Percentiles rank a stretch among this genome's conserved stretches.
Evolutionary conservation across 92 coral and sea anemone genomes (phyloP).

Genomic region (Porites cylindrica): DNA sequence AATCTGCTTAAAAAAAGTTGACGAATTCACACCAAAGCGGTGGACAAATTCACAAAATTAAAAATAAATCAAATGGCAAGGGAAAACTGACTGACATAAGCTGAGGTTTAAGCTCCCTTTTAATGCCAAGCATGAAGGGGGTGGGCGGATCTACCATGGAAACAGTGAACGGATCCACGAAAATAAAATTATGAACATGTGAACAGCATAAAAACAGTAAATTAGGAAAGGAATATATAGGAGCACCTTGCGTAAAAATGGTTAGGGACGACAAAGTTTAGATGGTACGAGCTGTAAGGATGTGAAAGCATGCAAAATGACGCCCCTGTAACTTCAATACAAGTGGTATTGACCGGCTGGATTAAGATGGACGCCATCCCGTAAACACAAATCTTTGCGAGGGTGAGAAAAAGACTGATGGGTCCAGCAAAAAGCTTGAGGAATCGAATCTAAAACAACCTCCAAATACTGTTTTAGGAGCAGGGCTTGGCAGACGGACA

Average conservation of each 20-base stretch:
- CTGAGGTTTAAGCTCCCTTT: neutral
- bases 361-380: conserved; percentile 43
- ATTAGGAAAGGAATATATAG: neutral
- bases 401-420: conserved; percentile 21
- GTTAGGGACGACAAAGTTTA: neutral
- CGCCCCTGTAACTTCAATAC: conserved; percentile 43
- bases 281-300: neutral
- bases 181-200: no score
- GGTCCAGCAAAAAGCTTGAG: conserved; percentile 38
- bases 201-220: no score
- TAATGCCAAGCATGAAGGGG: neutral
- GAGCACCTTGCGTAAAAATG: neutral
- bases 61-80: conserved; percentile 11
- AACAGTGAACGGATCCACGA: no score
- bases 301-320: conserved; percentile 28
- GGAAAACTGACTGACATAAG: conserved; percentile 1
- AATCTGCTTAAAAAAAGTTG: conserved; percentile 15
- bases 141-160: neutral
- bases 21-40: conserved; percentile 2
- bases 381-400: conserved; percentile 26
- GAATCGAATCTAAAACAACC: conserved; percentile 10
- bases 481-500: conserved; percentile 7
- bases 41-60: conserved; percentile 11
- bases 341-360: conserved; percentile 36
- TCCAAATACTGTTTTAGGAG: conserved; percentile 35